Conservation (phyloP, 2,797 vertebrate genomes). For the Poecilia velifera region DNA sequence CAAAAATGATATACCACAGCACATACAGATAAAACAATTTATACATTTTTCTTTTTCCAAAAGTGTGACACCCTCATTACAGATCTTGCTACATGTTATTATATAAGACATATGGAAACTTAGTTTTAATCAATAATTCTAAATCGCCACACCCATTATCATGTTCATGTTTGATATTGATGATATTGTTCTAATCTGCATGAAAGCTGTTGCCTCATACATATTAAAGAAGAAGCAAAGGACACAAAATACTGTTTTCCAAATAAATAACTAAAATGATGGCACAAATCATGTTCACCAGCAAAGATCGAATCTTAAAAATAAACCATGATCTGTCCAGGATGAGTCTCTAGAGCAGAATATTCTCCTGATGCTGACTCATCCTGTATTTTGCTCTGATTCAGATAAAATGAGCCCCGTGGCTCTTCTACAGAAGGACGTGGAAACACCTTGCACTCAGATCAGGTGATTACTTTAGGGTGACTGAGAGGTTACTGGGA, state of each 20-base stretch:
- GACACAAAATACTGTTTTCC: background rate
- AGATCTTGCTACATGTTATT: background rate
- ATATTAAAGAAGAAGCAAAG: background rate
- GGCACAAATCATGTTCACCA: background rate
- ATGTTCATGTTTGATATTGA: background rate
- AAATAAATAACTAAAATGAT: background rate
- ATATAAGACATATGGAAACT: background rate
- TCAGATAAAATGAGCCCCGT: conserved; percentile 31
- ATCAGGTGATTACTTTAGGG: conserved; percentile 47
- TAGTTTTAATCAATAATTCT: background rate
- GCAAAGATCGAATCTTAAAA: background rate
- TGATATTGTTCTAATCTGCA: background rate
- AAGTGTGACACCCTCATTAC: background rate
- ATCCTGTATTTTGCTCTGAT: conserved; percentile 41
- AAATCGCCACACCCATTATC: background rate
- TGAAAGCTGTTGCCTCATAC: background rate
- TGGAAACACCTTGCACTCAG: conserved; percentile 24
- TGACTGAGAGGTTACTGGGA: conserved; percentile 18
- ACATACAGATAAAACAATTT: background rate
- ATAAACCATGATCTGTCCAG: background rate
- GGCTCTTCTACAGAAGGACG: conserved; percentile 9
- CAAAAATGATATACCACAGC: conserved; percentile 5
- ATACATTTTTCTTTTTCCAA: background rate
- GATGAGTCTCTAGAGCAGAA: background rate
- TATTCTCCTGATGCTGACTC: conserved; percentile 35